Percentiles rank a stretch among this genome's conserved stretches.
These are phyloP conservation scores for Anser cygnoides DNA, from an alignment of 2,113 vertebrate species.

Conservation along the genomic window DNA sequence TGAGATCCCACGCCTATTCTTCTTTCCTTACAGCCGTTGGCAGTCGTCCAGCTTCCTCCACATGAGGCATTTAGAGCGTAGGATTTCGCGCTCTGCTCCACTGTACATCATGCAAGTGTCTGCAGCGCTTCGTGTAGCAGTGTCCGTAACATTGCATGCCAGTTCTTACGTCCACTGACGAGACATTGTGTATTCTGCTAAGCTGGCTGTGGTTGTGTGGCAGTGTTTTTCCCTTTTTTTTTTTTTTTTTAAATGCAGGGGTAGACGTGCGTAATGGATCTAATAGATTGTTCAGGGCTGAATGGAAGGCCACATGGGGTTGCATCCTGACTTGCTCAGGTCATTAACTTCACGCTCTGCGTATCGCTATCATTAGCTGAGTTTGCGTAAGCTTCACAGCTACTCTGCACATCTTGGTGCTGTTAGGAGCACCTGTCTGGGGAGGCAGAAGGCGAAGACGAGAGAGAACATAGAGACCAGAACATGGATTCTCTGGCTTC, in stretches of 20 bases:
- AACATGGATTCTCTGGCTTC: conserved; percentile 11
- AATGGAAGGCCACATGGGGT: neutral
- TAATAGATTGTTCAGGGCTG: neutral
- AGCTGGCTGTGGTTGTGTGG: neutral
- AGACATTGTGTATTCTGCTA: neutral
- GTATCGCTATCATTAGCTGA: neutral
- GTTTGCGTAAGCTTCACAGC: neutral
- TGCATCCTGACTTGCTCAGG: neutral
- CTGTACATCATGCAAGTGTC: neutral
- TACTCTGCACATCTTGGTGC: neutral
- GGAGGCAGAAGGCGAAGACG: neutral
- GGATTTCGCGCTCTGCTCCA: neutral
- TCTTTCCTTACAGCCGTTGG: neutral
- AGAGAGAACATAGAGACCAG: neutral
- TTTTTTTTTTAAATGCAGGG: neutral
- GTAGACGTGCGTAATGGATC: neutral
- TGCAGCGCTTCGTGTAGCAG: neutral
- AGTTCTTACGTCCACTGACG: neutral
- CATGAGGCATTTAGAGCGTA: neutral
- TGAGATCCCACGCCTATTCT: neutral
- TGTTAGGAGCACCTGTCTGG: neutral
- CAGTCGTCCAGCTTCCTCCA: neutral
- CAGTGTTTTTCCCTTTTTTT: neutral
- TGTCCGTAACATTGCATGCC: neutral
- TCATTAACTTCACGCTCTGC: neutral